A percentile compares a stretch with the other conserved stretches of the same genome.
These are phyloP conservation scores for Troides oblongomaculatus DNA, from an alignment of 2,888 invertebrate genomes.

Conservation along the genomic window DNA sequence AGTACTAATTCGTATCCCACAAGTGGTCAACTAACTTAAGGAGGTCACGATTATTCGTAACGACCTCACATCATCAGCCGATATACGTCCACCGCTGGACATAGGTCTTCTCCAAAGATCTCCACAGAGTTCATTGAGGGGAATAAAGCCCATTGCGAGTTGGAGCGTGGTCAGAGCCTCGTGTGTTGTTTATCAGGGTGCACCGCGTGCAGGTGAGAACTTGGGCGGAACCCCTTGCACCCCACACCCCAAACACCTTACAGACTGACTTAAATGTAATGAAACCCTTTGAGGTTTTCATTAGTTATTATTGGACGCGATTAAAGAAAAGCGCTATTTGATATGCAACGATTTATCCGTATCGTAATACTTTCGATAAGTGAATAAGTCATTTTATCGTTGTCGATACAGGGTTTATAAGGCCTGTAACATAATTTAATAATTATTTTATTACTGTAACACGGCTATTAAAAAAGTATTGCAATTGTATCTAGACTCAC, in stretches of 20 bases:
- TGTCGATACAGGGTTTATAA: slow-evolving; percentile 10
- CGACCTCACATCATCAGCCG: not conserved
- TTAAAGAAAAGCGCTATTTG: slow-evolving; percentile 16
- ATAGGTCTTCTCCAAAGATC: too few relatives aligned
- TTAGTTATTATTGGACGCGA: not conserved
- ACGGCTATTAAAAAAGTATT: slow-evolving; percentile 9
- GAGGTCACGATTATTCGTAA: too few relatives aligned
- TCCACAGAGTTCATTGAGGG: too few relatives aligned
- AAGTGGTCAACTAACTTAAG: too few relatives aligned
- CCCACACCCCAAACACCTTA: not conserved
- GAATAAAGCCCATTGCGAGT: too few relatives aligned
- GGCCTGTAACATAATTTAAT: slow-evolving; percentile 7
- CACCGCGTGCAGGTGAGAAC: too few relatives aligned
- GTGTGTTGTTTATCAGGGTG: too few relatives aligned
- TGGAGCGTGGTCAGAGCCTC: too few relatives aligned
- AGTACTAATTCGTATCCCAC: too few relatives aligned
- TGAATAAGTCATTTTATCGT: slow-evolving; percentile 14
- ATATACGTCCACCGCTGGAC: too few relatives aligned
- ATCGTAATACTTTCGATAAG: slow-evolving; percentile 13
- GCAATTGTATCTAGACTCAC: not conserved
- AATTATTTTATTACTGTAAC: slow-evolving; percentile 11
- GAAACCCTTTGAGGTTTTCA: not conserved
- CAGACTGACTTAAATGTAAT: slow-evolving; percentile 1
- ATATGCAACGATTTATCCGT: slow-evolving; percentile 16
- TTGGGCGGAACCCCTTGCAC: too few relatives aligned